A percentile compares a stretch with the other conserved stretches of the same genome.
Conservation (phyloP, 2,113 vertebrate genomes). For the Tragelaphus imberbis region DNA sequence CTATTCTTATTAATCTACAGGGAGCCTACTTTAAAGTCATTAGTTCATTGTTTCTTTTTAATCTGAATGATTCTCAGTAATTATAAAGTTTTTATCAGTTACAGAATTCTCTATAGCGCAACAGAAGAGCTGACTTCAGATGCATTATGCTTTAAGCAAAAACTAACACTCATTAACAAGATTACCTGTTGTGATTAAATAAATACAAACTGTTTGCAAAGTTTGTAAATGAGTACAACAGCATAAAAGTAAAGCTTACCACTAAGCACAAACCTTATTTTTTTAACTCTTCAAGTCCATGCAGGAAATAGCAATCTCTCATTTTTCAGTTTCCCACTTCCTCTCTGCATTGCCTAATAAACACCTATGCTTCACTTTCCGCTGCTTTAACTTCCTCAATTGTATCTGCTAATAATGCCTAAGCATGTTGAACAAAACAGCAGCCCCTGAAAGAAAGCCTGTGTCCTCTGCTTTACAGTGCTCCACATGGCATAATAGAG, state of each 20-base stretch:
- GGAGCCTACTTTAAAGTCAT: slow-evolving; percentile 78
- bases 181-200: slow-evolving; percentile 80
- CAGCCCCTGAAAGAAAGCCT: background rate
- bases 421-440: slow-evolving; percentile 23
- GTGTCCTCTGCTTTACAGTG: background rate
- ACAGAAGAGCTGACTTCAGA: slow-evolving; percentile 71
- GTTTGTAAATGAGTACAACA: slow-evolving; percentile 61
- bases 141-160: slow-evolving; percentile 77
- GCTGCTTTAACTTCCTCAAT: slow-evolving; percentile 13
- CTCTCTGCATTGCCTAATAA: slow-evolving; percentile 23
- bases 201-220: slow-evolving; percentile 74
- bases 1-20: slow-evolving; percentile 65
- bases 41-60: slow-evolving; percentile 78
- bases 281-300: background rate
- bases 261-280: slow-evolving; percentile 52
- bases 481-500: background rate
- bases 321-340: slow-evolving; percentile 2
- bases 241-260: slow-evolving; percentile 63
- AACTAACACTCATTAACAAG: slow-evolving; percentile 81
- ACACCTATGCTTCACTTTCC: slow-evolving; percentile 45
- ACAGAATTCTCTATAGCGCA: slow-evolving; percentile 66
- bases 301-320: background rate
- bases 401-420: slow-evolving; percentile 14
- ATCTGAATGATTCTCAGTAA: slow-evolving; percentile 75
- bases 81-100: slow-evolving; percentile 73